Base-by-base conservation (phyloP, 1,140 invertebrate species). In the Chironomus tepperi region DNA sequence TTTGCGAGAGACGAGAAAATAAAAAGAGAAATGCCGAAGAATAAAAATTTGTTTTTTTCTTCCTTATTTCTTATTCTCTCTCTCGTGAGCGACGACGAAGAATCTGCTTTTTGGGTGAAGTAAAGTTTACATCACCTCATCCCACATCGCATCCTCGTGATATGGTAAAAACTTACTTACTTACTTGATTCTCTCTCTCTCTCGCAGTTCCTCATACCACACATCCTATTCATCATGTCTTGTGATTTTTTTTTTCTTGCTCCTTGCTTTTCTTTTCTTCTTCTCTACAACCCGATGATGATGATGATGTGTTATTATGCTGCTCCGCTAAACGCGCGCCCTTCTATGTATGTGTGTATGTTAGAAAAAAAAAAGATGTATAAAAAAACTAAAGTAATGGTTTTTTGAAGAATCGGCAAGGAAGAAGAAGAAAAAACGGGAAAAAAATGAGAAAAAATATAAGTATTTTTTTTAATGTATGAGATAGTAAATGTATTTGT, bases 291-390 rank as follows among this genome's bases (percentile, higher is more conserved):
- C 47, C 47, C 16, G 65, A 70, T 70, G 65, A 70, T 70, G 64
- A 67, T 67, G 65, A 70, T 70, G 65, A 70, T 70, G 65, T 70
- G 65, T 70, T 70, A 21, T 70, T 70, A 70, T 70, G 65, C 16
- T 70, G 65, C 12, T 12, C n/a, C 47, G 47, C 47, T 57, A 57
- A 57, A 57, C 47, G 47, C 47, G 47, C 47, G 47, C 47, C 47
- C 10, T 57, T 57, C 12, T 57, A 21, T 18, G 18, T 57, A 57
- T 18, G 18, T 70, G 65, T 70, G 65, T 70, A 16, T 70, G 65
- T 70, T 70, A 70, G 65, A 70, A 70, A 57, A 47, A n/a, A n/a
- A 34, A 34, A 34, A 34, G 24, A 34, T 34, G 24, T 34, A 34
- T 34, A 5, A 34, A 34, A 34, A 57, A 57, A 57, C 47, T 57